These are phyloP conservation scores for Tenualosa thibaudeaui DNA, from an alignment of 2,797 vertebrate species.

Conservation along the genomic window DNA sequence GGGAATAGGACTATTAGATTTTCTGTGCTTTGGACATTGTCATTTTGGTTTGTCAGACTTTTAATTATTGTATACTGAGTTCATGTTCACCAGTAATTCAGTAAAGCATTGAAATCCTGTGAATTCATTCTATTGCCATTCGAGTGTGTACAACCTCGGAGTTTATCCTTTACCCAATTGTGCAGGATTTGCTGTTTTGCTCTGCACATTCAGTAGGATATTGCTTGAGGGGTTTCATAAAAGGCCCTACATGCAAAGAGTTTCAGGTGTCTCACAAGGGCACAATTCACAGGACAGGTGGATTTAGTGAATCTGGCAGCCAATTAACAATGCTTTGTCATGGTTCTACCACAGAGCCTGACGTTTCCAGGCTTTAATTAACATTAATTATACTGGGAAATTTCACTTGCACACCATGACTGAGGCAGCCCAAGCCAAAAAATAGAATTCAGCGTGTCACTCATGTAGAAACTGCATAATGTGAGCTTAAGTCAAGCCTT, in stretches of 20 bases:
- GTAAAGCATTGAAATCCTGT: slow-evolving; percentile 9
- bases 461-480: slow-evolving; percentile 54
- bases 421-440: slow-evolving; percentile 58
- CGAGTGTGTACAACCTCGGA: background rate
- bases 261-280: slow-evolving; percentile 60
- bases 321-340: slow-evolving; percentile 83
- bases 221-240: background rate
- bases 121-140: background rate
- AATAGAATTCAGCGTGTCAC: slow-evolving; percentile 55
- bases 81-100: background rate
- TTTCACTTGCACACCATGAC: slow-evolving; percentile 70
- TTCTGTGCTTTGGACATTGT: background rate
- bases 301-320: slow-evolving; percentile 81
- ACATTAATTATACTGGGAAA: slow-evolving; percentile 79
- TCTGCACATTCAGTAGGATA: background rate
- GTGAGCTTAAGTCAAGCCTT: slow-evolving; percentile 2
- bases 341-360: slow-evolving; percentile 74
- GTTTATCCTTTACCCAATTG: background rate
- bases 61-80: background rate
- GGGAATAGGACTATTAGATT: slow-evolving; percentile 8
- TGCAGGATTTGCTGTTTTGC: background rate
- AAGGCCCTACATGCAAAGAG: slow-evolving; percentile 33
- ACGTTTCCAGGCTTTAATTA: slow-evolving; percentile 79
- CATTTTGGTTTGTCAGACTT: background rate
- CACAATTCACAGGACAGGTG: slow-evolving; percentile 69